Evolutionary conservation across 2,797 vertebrate species (phyloP), one percentile per base, ranked within the genome.

Genomic region (Leuciscus waleckii): DNA sequence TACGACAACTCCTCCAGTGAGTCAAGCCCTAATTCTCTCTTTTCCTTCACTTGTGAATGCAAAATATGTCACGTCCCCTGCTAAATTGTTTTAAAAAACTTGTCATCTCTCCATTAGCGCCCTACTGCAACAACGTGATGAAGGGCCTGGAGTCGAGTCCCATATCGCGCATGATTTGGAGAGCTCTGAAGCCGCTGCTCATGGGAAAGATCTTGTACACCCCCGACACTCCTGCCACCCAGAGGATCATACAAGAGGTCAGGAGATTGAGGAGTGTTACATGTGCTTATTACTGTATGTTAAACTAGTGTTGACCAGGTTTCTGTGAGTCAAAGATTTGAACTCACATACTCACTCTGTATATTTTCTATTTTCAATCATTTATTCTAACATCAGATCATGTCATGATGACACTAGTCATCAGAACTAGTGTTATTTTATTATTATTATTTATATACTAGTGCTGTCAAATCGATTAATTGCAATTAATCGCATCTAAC

Each of bases 1-100:
- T 99, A 99, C n/a, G 98, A 99, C 94, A 99, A 99, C 91, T 95
- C 97, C 5, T 97, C 98, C 88, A 98, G 98, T 99, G 92, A 96
- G 98, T 91, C 0, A 16, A 39, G 61, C 19, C 54, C 21, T 39
- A 13, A 17, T 26, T 84, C 14, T 70, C 37, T 69, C 73, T 7
- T 13, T 61, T 29, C 4, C 32, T 21, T 58, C 1, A 7, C 7
- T 71, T 43, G 10, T 1, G 1, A 56, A 43, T 7, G 4, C 17
- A 4, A 7, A 14, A 56, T 76, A 16, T 76, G 21, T 56, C 32
- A n/a, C 3, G 2, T n/a, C 8, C 46, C 46, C 51, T 0, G 19
- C 41, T 43, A 26, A 71, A 9, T 21, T 39, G 21, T 41, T 61
- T n/a, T 3, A 61, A 61, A 61, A 43, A 11, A 21, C 49, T 41